phyloP scores from a whole-genome alignment of 2,797 vertebrate species.

The Typhlichthys subterraneus region DNA sequence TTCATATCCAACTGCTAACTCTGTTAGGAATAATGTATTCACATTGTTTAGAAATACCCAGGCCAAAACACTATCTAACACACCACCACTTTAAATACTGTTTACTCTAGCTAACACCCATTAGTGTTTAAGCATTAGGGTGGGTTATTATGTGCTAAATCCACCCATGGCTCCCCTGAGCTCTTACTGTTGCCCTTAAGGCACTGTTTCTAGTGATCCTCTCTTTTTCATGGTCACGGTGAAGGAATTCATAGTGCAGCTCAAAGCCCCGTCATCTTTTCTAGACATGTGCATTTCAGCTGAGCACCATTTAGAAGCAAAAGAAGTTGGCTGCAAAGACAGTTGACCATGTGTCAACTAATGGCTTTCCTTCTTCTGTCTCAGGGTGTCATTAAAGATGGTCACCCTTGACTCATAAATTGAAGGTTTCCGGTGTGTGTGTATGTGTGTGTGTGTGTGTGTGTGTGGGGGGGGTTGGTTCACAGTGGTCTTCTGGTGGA shows the following conservation, averaged over 20 bases:
- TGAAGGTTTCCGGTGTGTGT: conserved; percentile 13
- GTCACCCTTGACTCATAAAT: conserved; percentile 24
- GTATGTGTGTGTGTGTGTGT: no score
- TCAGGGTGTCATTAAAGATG: conserved; percentile 14
- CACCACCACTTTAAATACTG: no score
- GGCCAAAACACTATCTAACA: no score
- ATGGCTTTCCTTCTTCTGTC: conserved; percentile 18
- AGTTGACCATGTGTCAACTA: conserved; percentile 23
- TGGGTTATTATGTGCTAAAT: conserved; percentile 12
- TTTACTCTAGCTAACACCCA: neutral
- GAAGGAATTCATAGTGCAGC: conserved; percentile 58
- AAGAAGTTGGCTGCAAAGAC: conserved; percentile 15
- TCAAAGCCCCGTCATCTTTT: conserved; percentile 38
- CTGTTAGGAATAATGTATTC: no score
- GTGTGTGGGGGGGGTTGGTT: no score
- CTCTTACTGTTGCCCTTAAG: conserved; percentile 27
- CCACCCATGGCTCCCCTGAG: conserved; percentile 24
- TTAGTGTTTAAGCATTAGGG: neutral
- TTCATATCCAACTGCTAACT: neutral
- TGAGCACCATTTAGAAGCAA: conserved; percentile 36
- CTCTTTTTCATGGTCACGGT: conserved; percentile 44
- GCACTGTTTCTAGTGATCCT: neutral
- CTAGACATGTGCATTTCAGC: conserved; percentile 67
- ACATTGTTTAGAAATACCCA: no score
- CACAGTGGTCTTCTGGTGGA: no score